phyloP scores from a whole-genome alignment of 2,113 vertebrate genomes.

The Myocastor coypus region DNA sequence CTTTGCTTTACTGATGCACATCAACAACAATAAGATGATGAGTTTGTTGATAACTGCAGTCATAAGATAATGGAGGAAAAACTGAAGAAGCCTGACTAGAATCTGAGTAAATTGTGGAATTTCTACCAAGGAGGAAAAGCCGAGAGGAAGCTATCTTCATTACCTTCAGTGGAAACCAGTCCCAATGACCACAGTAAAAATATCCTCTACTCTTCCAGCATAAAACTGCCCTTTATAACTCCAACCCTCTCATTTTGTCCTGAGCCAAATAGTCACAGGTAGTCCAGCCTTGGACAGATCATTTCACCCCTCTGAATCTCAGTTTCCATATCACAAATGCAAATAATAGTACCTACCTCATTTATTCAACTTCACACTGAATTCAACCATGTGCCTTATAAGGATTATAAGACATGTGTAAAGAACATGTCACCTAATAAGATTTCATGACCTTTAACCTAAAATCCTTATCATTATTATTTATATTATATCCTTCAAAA shows the following conservation, averaged over 20 bases:
- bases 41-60: constrained; percentile 57
- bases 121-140: constrained; percentile 28
- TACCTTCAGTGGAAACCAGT: not conserved
- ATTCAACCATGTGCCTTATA: not conserved
- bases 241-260: not conserved
- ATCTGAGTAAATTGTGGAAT: constrained; percentile 37
- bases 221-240: not conserved
- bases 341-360: not conserved
- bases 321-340: not conserved
- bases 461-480: not conserved
- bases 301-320: not conserved
- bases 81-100: not conserved
- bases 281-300: not conserved
- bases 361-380: not conserved
- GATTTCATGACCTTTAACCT: not conserved
- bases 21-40: constrained; percentile 48
- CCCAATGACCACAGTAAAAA: not conserved
- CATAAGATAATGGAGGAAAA: not conserved
- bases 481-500: constrained; percentile 26
- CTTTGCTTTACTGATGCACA: constrained; percentile 39
- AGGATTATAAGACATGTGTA: not conserved
- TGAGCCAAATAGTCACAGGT: not conserved
- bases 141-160: not conserved
- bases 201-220: not conserved
- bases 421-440: not conserved